These are phyloP conservation scores for Polyommatus icarus DNA, from an alignment of 2,888 invertebrate species.

Conservation along the genomic window DNA sequence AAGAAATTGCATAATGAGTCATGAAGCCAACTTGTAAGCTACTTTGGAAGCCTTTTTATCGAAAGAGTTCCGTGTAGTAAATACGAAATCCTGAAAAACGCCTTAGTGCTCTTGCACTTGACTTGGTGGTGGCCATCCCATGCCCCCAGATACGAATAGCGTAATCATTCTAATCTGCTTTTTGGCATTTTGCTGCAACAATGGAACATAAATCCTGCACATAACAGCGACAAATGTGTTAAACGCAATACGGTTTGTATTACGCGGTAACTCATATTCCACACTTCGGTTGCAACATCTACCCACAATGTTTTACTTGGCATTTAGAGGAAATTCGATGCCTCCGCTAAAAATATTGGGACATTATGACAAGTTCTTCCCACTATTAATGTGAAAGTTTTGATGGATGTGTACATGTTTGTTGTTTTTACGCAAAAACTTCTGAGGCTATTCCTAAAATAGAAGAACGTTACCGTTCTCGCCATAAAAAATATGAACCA, in stretches of 20 bases:
- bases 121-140: no score
- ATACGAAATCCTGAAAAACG: no score
- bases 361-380: not conserved
- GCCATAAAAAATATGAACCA: no score
- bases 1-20: not conserved
- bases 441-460: no score
- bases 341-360: conserved; percentile 16
- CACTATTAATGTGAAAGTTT: not conserved
- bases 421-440: not conserved
- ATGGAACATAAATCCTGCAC: not conserved
- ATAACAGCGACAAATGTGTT: not conserved
- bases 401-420: not conserved
- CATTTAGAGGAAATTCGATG: not conserved
- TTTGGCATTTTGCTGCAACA: not conserved
- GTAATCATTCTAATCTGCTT: not conserved
- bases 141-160: no score
- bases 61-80: no score
- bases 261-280: not conserved
- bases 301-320: conserved; percentile 16
- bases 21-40: not conserved
- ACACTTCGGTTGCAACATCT: not conserved
- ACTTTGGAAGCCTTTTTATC: no score
- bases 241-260: not conserved
- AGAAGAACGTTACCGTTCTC: no score
- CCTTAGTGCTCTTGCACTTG: no score